Conservation (phyloP, 2,113 vertebrate genomes). For the Brachionichthys hirsutus region DNA sequence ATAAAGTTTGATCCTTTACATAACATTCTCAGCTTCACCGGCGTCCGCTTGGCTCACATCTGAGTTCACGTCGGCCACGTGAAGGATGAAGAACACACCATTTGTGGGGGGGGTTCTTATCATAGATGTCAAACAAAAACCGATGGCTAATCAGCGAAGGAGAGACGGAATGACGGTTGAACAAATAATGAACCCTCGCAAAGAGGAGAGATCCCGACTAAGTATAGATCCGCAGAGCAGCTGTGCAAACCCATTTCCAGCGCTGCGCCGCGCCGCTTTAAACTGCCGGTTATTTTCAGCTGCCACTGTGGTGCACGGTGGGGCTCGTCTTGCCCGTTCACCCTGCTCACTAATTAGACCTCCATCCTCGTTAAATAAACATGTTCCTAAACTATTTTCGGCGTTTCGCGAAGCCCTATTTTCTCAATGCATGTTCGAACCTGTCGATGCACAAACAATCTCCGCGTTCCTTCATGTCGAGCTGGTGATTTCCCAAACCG, state of each 20-base stretch:
- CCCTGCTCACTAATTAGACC: conserved; percentile 30
- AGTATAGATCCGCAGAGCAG: conserved; percentile 21
- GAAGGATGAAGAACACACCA: background rate
- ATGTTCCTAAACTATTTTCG: conserved; percentile 42
- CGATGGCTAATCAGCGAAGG: conserved; percentile 21
- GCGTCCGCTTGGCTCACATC: background rate
- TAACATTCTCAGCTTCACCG: background rate
- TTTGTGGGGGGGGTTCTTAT: conserved; percentile 1
- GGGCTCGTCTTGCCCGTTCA: conserved; percentile 27
- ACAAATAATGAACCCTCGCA: conserved; percentile 10
- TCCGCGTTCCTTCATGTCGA: background rate
- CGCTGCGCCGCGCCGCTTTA: conserved; percentile 24
- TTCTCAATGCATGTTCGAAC: conserved; percentile 28
- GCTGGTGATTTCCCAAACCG: background rate
- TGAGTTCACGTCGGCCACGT: background rate
- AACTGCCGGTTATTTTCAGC: conserved; percentile 47
- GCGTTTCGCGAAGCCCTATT: conserved; percentile 19
- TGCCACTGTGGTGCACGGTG: conserved; percentile 36
- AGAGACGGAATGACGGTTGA: conserved; percentile 3
- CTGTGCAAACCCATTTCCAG: conserved; percentile 51
- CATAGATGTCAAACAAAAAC: conserved; percentile 29
- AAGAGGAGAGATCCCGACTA: conserved; percentile 17
- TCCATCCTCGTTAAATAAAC: conserved; percentile 44
- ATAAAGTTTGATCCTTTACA: conserved; percentile 9
- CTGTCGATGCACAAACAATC: conserved; percentile 22